Conservation (phyloP, 2,888 invertebrate species). For the Drosophila vallismaia region DNA sequence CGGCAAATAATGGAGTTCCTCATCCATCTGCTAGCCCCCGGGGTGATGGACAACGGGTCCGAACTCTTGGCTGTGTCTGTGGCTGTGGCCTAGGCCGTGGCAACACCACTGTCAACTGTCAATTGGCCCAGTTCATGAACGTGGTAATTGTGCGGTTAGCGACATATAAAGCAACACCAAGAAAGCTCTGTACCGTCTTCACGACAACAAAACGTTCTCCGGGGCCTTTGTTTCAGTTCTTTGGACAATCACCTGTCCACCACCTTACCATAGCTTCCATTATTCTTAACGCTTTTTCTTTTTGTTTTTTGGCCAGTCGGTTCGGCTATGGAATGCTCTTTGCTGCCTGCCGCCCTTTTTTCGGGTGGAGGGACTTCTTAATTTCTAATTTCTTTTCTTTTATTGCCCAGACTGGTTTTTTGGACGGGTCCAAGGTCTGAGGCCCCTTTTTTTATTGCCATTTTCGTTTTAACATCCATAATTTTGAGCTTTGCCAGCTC, state of each 20-base stretch:
- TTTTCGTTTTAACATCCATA: constrained; percentile 68
- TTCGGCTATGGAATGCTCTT: constrained; percentile 30
- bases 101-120: constrained; percentile 43
- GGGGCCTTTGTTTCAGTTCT: constrained; percentile 36
- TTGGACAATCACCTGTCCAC: constrained; percentile 58
- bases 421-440: constrained; percentile 11
- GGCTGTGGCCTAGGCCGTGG: not conserved
- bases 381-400: constrained; percentile 64
- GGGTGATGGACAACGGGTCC: constrained; percentile 40
- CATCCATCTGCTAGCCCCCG: constrained; percentile 14
- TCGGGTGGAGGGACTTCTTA: constrained; percentile 9
- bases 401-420: constrained; percentile 32
- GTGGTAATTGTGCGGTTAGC: constrained; percentile 75
- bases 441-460: constrained; percentile 65
- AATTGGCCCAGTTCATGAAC: constrained; percentile 78
- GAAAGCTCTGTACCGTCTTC: constrained; percentile 24
- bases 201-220: constrained; percentile 41
- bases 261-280: constrained; percentile 20
- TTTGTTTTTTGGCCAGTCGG: constrained; percentile 13
- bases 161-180: constrained; percentile 57
- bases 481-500: constrained; percentile 57
- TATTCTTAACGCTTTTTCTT: constrained; percentile 42
- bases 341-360: constrained; percentile 55
- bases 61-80: not conserved
- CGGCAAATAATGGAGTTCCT: constrained; percentile 41